A percentile compares a stretch with the other conserved stretches of the same genome.
Conservation (phyloP, 37 sponge, comb jelly and placozoan genomes). For the Lycopodina hypogea region DNA sequence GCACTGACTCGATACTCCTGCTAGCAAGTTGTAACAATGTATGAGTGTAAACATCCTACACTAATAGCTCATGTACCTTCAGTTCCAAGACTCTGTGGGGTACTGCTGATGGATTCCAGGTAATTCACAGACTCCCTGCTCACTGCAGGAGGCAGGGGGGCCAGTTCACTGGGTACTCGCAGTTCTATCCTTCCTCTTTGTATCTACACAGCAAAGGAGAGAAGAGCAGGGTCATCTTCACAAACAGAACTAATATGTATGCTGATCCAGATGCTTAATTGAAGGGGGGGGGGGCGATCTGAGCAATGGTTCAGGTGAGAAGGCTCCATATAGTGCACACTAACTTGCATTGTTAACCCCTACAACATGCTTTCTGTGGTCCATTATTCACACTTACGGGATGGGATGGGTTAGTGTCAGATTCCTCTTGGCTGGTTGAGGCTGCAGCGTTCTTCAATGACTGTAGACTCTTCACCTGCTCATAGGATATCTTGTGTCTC, state of each 20-base stretch:
- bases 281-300: too few relatives aligned
- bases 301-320: too few relatives aligned
- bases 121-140: background rate
- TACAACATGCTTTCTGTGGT: too few relatives aligned
- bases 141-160: background rate
- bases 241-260: background rate
- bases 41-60: too few relatives aligned
- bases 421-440: background rate
- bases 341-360: too few relatives aligned
- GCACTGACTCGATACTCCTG: too few relatives aligned
- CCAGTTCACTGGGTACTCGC: conserved; percentile 24
- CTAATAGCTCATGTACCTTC: background rate
- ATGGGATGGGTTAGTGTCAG: background rate
- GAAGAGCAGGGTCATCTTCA: too few relatives aligned
- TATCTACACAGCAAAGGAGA: too few relatives aligned
- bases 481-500: conserved; percentile 18
- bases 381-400: background rate
- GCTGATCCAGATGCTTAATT: too few relatives aligned
- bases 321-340: background rate
- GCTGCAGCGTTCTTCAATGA: conserved; percentile 11
- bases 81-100: too few relatives aligned
- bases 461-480: conserved; percentile 11
- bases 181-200: conserved; percentile 19
- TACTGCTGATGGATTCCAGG: background rate
- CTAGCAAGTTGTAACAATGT: too few relatives aligned